Base-by-base conservation (phyloP, 2,888 invertebrate species). In the Mythimna pallens region DNA sequence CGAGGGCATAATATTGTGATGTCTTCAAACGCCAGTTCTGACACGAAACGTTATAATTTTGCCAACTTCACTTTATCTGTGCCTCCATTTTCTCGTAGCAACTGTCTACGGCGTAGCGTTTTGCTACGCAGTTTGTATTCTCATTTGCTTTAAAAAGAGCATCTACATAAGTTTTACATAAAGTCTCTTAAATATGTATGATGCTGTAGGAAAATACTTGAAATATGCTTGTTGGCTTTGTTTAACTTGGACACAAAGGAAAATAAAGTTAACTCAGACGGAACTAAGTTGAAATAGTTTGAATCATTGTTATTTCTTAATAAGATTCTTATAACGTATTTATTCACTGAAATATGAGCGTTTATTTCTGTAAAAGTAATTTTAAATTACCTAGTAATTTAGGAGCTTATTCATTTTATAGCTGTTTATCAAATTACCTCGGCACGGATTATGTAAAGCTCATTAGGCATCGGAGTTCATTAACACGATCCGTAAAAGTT, bases 391-490 rank as follows among this genome's bases (percentile, higher is more conserved):
- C 34, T 10, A 20, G 43, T 47, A 47, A 65, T 63, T 81, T 75
- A 22, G 9, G 14, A 58, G 64, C 54, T 69, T 70, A 76, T 63
- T 65, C 9, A 81, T 75, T 73, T 81, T 67, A 58, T 22, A 76
- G 70, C 64, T 79, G 70, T 77, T 82, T 78, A 81, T 87, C 65
- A 85, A 82, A 83, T 86, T 78, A 82, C 70, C 70, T 82, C 71
- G 65, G 73, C 76, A 70, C 79, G 84, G 86, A 88, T 89, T 87
- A 87, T 87, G 83, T 89, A 87, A 88, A 88, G 87, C 87, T 88
- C 88, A 89, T 91, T 89, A 90, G 84, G 87, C 81, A 89, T 90
- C 89, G 80, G 81, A 86, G 87, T 90, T 90, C 90, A 89, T 91
- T 91, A 91, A 86, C 85, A 83, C 81, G 78, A 85, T 86, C 85